Base-by-base conservation (phyloP, 2,113 vertebrate genomes). In the Ictalurus furcatus region DNA sequence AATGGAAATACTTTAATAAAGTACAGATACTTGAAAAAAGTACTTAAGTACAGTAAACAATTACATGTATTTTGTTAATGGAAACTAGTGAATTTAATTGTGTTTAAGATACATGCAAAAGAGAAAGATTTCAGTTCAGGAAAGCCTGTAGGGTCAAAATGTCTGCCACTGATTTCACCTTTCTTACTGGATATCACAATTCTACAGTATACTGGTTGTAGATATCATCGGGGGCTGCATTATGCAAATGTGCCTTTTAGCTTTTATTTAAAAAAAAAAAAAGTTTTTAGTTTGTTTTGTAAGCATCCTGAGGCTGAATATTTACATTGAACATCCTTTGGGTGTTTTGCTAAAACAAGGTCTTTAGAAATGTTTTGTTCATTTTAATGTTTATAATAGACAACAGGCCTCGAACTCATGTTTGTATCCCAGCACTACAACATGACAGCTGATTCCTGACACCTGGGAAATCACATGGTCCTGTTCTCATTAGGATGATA, bases 171-270 rank as follows among this genome's bases (percentile, higher is more conserved):
- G 63, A 65, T 65, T n/a, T 65, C 25, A 25, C 25, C 1, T 12
- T 65, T 65, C 25, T 28, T n/a, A 65, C 63, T 65, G 23, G 11
- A 69, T 69, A 12, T 12, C 65, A 69, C 65, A 30, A 30, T 30
- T 69, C 11, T 13, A 69, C 28, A 4, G 0, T 69, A 14, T 30
- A 0, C 65, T 13, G n/a, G 4, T 19, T 4, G 0, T 48, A 48
- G 40, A 54, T 56, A 54, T 56, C 48, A 56, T 25, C 78, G 48
- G 78, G 54, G 30, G 28, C 28, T 30, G 44, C 23, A n/a, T 54
- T 80, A 80, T 80, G 48, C 48, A 80, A 28, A 80, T 56, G 48
- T 80, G 78, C 28, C 79, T 16, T 81, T 81, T 81, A 52, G 25
- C 13, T n/a, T 79, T n/a, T 30, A 17, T 81, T 30, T 81, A 48